Evolutionary conservation across 1,140 invertebrate species (phyloP).

Genomic region (Drosophila ananassae): DNA sequence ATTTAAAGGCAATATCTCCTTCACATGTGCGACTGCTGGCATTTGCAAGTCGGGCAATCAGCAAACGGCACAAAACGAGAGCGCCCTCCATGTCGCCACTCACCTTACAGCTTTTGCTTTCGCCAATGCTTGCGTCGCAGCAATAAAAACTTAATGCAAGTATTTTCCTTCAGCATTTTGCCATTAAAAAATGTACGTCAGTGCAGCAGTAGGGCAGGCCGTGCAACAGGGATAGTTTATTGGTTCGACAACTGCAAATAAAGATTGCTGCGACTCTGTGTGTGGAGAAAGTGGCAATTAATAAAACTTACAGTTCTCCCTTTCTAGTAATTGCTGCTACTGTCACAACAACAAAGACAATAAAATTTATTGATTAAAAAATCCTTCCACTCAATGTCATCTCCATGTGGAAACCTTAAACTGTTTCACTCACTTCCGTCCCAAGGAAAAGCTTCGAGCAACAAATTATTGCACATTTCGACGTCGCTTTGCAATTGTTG

Average conservation of each 20-base stretch:
- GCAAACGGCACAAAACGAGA: slow-evolving; percentile 36
- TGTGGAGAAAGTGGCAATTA: slow-evolving; percentile 32
- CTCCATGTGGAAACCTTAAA: slow-evolving; percentile 29
- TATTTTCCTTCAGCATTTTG: slow-evolving; percentile 56
- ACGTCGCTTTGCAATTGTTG: slow-evolving; percentile 33
- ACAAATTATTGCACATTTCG: slow-evolving; percentile 61
- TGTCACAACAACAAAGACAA: slow-evolving; percentile 46
- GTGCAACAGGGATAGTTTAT: slow-evolving; percentile 13
- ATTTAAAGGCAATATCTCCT: slow-evolving; percentile 59
- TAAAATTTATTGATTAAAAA: slow-evolving; percentile 75
- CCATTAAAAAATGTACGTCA: slow-evolving; percentile 50
- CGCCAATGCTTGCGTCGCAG: slow-evolving; percentile 26
- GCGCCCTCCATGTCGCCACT: slow-evolving; percentile 2
- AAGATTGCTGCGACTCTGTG: slow-evolving; percentile 11
- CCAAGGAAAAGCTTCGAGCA: slow-evolving; percentile 37
- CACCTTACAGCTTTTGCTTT: slow-evolving; percentile 6
- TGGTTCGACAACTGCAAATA: slow-evolving; percentile 26
- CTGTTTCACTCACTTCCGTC: slow-evolving; percentile 21
- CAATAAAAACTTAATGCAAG: slow-evolving; percentile 74
- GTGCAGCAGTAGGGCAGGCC: slow-evolving; percentile 16
- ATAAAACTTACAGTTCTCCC: slow-evolving; percentile 56
- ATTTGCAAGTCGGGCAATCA: slow-evolving; percentile 58
- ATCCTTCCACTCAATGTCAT: slow-evolving; percentile 21
- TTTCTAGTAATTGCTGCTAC: slow-evolving; percentile 31
- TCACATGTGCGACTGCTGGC: slow-evolving; percentile 60